Evolutionary conservation across 2,797 vertebrate species (phyloP), one percentile per base, ranked within the genome.

Genomic region (Mallotus villosus): DNA sequence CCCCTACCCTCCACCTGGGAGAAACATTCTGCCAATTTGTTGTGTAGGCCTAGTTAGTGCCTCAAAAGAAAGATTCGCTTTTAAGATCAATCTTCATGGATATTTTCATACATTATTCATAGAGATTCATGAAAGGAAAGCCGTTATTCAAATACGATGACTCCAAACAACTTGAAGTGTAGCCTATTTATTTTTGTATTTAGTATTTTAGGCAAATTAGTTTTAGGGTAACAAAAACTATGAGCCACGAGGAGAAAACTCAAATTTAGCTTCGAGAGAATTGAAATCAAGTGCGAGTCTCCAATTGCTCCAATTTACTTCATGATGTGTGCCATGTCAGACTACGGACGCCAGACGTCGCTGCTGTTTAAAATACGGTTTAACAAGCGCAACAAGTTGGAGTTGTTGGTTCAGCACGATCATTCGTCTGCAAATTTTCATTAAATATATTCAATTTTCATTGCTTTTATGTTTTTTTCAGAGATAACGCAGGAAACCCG

Each of bases 321-420:
- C 2, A 46, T 14, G 14, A 46, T 46, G 41, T 14, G 41, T 2
- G 41, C 12, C 11, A 46, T 46, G 41, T 46, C 41, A 46, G 41
- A 46, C 11, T 46, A 46, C 12, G 41, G 68, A 17, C 88, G 71
- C 75, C 72, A 60, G 82, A 72, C 46, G 88, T 78, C 84, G 53
- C 84, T 88, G 76, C 78, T 81, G 60, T 24, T 67, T 49, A 51
- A 67, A 53, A 34, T n/a, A 68, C 17, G 2, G 67, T 22, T 59
- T 46, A 14, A 46, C 16, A 66, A 1, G n/a, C 81, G n/a, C 81
- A 86, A 85, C 85, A 87, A 69, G 77, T 85, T 41, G 19, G 5
- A 4, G 17, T 17, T 17, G 19, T n/a, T 5, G 51, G 12, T 46
- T 55, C 1, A 55, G 16, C 4, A 55, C 19, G 8, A 34, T 5